Percentiles rank a stretch among this genome's conserved stretches.
phyloP scores from a whole-genome alignment of 2,888 invertebrate species.

The Antheraea assamensis region DNA sequence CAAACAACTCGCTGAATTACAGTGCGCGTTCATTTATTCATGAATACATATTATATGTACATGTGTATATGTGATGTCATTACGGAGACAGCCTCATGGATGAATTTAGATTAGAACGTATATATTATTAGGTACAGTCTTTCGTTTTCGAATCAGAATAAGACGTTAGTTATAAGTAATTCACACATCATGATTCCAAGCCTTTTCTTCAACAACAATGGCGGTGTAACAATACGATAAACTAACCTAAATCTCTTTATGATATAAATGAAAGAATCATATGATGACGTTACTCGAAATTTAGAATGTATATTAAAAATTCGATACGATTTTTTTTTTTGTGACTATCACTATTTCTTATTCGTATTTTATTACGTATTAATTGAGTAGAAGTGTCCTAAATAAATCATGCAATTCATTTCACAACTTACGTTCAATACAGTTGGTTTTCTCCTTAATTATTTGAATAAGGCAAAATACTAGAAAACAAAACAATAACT shows the following conservation, averaged over 20 bases:
- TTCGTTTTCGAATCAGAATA: not conserved
- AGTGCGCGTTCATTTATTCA: not conserved
- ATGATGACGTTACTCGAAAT: not conserved
- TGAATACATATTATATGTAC: not conserved
- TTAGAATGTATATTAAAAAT: not conserved
- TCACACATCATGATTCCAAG: not conserved
- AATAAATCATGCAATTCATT: not conserved
- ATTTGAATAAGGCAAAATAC: conserved; percentile 23
- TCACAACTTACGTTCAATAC: not conserved
- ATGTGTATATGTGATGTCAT: not conserved
- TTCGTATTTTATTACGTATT: not conserved
- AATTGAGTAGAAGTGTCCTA: not conserved
- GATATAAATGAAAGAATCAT: too few species aligned
- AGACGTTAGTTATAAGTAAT: not conserved
- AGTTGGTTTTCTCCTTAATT: not conserved
- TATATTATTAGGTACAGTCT: not conserved
- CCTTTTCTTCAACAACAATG: not conserved
- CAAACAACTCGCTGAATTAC: not conserved
- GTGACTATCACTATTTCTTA: conserved; percentile 12
- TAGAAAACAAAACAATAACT: conserved; percentile 5
- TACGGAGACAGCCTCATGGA: not conserved
- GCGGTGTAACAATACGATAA: not conserved
- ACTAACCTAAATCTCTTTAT: not conserved
- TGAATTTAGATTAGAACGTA: not conserved
- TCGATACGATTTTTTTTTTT: not conserved